Conservation (phyloP, 2,888 invertebrate species). For the Sarcophaga subvicina region DNA sequence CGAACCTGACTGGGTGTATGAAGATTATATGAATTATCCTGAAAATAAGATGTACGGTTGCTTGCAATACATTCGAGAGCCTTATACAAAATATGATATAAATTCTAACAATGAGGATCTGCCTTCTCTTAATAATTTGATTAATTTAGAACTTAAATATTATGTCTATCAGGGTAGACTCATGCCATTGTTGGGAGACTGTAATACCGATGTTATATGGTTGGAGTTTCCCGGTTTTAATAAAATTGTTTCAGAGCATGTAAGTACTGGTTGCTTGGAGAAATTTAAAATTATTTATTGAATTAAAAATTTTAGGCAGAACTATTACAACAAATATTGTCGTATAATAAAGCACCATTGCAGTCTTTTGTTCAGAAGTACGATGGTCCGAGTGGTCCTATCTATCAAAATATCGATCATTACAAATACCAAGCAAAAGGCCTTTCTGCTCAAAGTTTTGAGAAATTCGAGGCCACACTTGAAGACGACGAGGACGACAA, state of each 20-base stretch:
- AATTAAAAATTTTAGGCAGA: not conserved
- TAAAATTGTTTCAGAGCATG: not conserved
- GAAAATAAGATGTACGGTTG: not conserved
- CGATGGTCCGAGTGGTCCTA: not conserved
- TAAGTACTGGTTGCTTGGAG: not conserved
- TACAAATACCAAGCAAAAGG: no score
- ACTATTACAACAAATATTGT: not conserved
- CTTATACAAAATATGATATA: not conserved
- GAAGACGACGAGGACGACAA: no score
- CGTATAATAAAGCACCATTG: not conserved
- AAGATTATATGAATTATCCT: not conserved
- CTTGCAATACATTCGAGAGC: not conserved
- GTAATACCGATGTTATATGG: not conserved
- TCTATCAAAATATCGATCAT: constrained; percentile 1
- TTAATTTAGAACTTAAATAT: not conserved
- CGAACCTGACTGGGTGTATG: not conserved
- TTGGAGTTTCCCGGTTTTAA: not conserved
- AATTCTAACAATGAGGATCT: not conserved
- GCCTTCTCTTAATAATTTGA: not conserved
- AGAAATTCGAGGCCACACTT: no score
- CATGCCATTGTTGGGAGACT: not conserved
- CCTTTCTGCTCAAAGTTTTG: no score
- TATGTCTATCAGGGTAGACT: constrained; percentile 1
- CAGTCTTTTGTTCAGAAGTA: not conserved
- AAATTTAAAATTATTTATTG: not conserved